Conservation (phyloP, 2,113 vertebrate genomes). For the Panthera uncia region DNA sequence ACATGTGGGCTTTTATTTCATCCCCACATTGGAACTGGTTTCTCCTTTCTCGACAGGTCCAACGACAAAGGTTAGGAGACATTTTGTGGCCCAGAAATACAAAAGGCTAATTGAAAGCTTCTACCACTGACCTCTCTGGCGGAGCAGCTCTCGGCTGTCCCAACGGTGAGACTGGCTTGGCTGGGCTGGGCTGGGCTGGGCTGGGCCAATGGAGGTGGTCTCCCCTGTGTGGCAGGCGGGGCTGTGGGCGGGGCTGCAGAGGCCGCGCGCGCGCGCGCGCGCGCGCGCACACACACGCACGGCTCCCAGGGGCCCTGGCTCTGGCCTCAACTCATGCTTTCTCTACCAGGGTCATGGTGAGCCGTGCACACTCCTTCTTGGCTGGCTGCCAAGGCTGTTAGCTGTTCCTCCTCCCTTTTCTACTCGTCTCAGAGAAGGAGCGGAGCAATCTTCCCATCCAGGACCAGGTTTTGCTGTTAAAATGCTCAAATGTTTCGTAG, state of each 20-base stretch:
- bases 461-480: neutral
- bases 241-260: neutral
- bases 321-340: fast-evolving
- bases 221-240: neutral
- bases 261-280: too few species aligned
- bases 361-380: fast-evolving
- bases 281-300: fast-evolving
- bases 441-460: too few species aligned
- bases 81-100: slow-evolving; percentile 89
- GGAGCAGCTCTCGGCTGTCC: fast-evolving
- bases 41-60: slow-evolving; percentile 86
- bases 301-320: neutral
- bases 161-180: neutral
- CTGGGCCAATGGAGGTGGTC: fast-evolving
- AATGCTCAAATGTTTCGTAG: neutral
- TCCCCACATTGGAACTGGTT: too few species aligned
- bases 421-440: too few species aligned
- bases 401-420: neutral
- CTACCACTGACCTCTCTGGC: slow-evolving; percentile 74
- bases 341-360: fast-evolving
- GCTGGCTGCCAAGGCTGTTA: fast-evolving
- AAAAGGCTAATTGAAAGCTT: slow-evolving; percentile 87
- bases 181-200: neutral
- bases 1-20: too few species aligned
- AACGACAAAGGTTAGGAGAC: slow-evolving; percentile 92